Base-by-base conservation (phyloP, 1,140 invertebrate species). In the Laodelphax striatellus region DNA sequence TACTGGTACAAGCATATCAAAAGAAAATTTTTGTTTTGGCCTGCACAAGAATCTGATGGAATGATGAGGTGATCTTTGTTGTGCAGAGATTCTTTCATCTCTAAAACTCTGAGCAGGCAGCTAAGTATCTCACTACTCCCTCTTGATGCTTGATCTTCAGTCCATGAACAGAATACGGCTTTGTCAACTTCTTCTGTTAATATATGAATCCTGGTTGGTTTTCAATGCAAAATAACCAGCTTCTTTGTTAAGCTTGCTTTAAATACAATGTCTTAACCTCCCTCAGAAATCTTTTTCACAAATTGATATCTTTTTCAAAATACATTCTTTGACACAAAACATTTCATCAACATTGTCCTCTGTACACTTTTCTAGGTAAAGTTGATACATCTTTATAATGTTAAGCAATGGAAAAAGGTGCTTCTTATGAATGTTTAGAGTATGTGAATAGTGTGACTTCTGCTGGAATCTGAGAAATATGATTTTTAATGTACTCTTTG, bases 391-490 rank as follows among this genome's bases (percentile, higher is more conserved):
- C 52, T 61, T 53, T 13, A 16, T n/a, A 19, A 64, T 44, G 22
- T 58, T 59, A 43, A 66, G 52, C 10, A 53, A n/a, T 9, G 65
- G 63, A 14, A 54, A 46, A n/a, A 64, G 42, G 56, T 66, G 63
- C 57, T 53, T 64, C 58, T 66, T 63, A 56, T 63, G 13, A 13
- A 19, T 41, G 55, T 65, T 66, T 6, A 13, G 24, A 17, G 62
- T 66, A 21, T 55, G 17, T 17, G 63, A 66, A 61, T 66, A 65
- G 34, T 66, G 61, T 44, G 63, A 66, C 31, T 57, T 64, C 63
- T 50, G 61, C 34, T 10, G 64, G 60, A 62, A 66, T 60, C 50
- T 57, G 31, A 1, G 8, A n/a, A 17, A 64, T 61, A 54, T 64
- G 63, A 16, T 57, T 28, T n/a, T 41, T 63, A 44, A 63, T 60